Percentiles rank a stretch among this genome's conserved stretches.
Conservation (phyloP, 1,140 invertebrate species). For the honey bee (Apis mellifera) region DNA sequence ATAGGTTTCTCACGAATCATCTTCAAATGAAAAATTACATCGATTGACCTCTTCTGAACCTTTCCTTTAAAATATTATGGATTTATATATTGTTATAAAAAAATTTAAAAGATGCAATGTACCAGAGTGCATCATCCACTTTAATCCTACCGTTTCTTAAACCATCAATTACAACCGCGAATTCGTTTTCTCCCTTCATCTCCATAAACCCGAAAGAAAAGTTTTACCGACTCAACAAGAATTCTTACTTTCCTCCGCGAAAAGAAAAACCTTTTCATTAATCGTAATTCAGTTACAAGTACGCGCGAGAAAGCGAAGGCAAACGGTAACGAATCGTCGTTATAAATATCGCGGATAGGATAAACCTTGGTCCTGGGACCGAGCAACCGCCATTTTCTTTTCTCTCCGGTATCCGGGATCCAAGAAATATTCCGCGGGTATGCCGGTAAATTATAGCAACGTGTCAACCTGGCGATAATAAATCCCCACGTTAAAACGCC, state of each 20-base stretch:
- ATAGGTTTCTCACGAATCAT: too few relatives aligned
- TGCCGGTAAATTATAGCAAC: conserved; percentile 33
- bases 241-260: not conserved
- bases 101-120: too few relatives aligned
- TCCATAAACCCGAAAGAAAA: not conserved
- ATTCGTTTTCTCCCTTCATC: not conserved
- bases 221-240: not conserved
- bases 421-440: conserved; percentile 25
- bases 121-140: too few relatives aligned
- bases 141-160: too few relatives aligned
- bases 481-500: conserved; percentile 26
- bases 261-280: not conserved
- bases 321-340: conserved; percentile 24
- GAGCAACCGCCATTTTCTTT: not conserved
- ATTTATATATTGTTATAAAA: too few relatives aligned
- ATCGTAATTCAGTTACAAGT: conserved; percentile 14
- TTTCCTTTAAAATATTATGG: too few relatives aligned
- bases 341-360: conserved; percentile 34
- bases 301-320: not conserved
- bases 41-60: too few relatives aligned
- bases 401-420: conserved; percentile 15
- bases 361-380: conserved; percentile 7
- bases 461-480: conserved; percentile 35
- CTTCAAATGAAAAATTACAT: too few relatives aligned
- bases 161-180: not conserved